A percentile compares a stretch with the other conserved stretches of the same genome.
Evolutionary conservation across 2,797 vertebrate genomes (phyloP).

Genomic region (Alca torda): DNA sequence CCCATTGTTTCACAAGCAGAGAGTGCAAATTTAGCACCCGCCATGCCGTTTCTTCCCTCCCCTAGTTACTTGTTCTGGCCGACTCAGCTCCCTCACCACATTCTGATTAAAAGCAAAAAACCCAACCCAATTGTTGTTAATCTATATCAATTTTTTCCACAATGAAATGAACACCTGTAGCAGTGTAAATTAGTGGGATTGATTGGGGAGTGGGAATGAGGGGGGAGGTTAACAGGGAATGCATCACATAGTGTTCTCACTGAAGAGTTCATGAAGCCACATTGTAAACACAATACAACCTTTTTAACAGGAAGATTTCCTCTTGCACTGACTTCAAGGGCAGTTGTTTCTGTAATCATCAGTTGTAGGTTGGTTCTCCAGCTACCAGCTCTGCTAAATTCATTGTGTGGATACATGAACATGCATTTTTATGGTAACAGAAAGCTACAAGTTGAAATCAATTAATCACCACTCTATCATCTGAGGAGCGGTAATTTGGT

Average conservation of each 20-base stretch:
- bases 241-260: background rate
- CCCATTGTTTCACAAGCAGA: background rate
- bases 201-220: background rate
- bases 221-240: background rate
- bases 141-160: background rate
- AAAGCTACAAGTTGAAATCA: background rate
- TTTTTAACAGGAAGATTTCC: background rate
- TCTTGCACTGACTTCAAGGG: background rate
- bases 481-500: background rate
- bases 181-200: background rate
- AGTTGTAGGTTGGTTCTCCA: background rate
- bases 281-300: background rate
- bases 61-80: background rate
- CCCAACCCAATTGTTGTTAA: background rate
- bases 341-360: background rate
- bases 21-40: background rate
- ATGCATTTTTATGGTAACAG: background rate
- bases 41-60: background rate
- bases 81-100: background rate
- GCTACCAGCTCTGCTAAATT: background rate
- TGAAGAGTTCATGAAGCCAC: background rate
- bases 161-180: background rate
- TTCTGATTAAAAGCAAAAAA: background rate
- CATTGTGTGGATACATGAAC: background rate
- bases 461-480: background rate